Evolutionary conservation across 2,888 invertebrate species (phyloP), one percentile per base, ranked within the genome.

Genomic region (Hemithea aestivaria): DNA sequence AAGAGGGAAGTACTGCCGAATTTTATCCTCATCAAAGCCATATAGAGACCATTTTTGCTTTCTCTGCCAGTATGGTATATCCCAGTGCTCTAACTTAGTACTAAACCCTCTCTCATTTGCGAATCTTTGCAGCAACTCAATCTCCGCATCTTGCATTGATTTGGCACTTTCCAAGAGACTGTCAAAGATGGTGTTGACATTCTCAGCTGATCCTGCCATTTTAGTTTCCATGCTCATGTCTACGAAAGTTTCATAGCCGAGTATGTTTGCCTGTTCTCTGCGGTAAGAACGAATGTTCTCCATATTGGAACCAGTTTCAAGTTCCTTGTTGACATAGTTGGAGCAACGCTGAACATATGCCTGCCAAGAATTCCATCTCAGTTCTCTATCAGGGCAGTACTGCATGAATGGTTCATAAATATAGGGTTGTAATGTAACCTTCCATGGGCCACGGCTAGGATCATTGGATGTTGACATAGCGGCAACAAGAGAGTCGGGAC

Each of bases 221-320:
- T 97, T 97, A 0, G 96, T 96, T 80, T 94, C 92, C 95, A 98
- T 95, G 22, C 95, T 95, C 92, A 97, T 92, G 23, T 96, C 92
- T 0, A 91, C 93, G 74, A 87, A 97, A 35, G 90, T 91, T 45
- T 93, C 88, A 69, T 91, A 98, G 0, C 97, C 97, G 6, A 97
- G 77, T 7, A 92, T 58, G 49, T 91, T 87, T 0, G 97, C 96
- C 61, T 94, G 91, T 23, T 92, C 91, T 26, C 80, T 78, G 50
- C 95, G 89, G 23, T 90, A 66, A 27, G 70, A 80, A 22, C 97
- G 88, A 34, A 98, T 94, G 62, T 93, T 92, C 68, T 96, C 95
- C 38, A 97, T 73, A 62, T 92, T 82, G 0, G 91, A 80, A 64
- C 94, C 94, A 9, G 93, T 96, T 69, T 91, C 89, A 45, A 92